These are phyloP conservation scores for Abramis brama DNA, from an alignment of 2,113 vertebrate genomes.

Conservation along the genomic window DNA sequence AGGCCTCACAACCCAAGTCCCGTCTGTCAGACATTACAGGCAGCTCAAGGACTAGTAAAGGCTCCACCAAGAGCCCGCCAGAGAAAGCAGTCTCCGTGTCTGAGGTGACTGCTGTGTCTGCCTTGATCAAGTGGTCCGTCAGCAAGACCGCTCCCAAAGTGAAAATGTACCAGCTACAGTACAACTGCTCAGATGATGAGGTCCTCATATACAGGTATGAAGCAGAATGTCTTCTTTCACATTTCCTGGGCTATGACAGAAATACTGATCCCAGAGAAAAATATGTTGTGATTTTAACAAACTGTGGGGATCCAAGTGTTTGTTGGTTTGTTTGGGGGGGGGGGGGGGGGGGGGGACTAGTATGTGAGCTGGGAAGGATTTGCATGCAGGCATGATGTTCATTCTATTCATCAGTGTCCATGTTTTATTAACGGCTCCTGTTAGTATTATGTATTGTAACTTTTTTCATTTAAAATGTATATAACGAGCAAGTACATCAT, in stretches of 20 bases:
- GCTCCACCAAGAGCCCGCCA: constrained; percentile 74
- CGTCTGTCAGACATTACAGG: constrained; percentile 91
- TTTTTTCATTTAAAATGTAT: too few species aligned
- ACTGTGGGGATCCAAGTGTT: not conserved
- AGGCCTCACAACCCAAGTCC: constrained; percentile 81
- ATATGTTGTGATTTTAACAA: not conserved
- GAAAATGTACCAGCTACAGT: constrained; percentile 96
- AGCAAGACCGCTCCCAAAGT: constrained; percentile 88
- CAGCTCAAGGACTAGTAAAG: constrained; percentile 83
- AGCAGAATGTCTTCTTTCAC: not conserved
- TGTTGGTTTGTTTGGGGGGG: not conserved
- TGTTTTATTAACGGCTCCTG: too few species aligned
- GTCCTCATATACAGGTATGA: constrained; percentile 93
- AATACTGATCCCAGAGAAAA: not conserved
- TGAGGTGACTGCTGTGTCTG: constrained; percentile 89
- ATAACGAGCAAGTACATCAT: too few species aligned
- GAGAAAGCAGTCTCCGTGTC: constrained; percentile 85
- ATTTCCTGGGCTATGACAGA: not conserved
- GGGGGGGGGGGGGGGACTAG: too few species aligned
- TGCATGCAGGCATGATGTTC: too few species aligned
- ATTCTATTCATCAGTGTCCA: too few species aligned
- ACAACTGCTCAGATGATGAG: constrained; percentile 94
- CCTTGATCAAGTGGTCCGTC: constrained; percentile 88
- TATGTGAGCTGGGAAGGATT: too few species aligned
- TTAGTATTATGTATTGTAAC: too few species aligned